phyloP scores from a whole-genome alignment of 1,140 invertebrate species.

The Cyrtorhinus lividipennis region DNA sequence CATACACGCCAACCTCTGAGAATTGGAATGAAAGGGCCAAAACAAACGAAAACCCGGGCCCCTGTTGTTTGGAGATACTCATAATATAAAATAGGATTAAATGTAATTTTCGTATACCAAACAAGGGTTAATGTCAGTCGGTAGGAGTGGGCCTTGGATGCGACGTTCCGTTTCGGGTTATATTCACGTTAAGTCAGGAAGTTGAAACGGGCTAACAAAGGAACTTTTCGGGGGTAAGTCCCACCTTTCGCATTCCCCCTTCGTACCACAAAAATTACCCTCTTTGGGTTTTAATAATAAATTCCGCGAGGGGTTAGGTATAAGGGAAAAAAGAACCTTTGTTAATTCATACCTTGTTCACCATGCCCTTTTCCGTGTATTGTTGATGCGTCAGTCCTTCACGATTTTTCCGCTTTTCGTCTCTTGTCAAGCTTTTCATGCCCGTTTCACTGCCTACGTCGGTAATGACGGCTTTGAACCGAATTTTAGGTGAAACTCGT shows the following conservation, averaged over 20 bases:
- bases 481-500: too few relatives aligned
- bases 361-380: not conserved
- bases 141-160: not conserved
- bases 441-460: too few relatives aligned
- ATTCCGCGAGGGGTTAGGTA: not conserved
- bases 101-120: not conserved
- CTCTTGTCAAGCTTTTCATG: too few relatives aligned
- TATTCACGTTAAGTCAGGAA: not conserved
- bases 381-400: not conserved
- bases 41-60: too few relatives aligned
- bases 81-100: not conserved
- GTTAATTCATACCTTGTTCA: not conserved
- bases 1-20: too few relatives aligned
- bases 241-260: not conserved
- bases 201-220: conserved; percentile 1
- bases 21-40: too few relatives aligned
- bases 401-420: too few relatives aligned
- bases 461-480: too few relatives aligned
- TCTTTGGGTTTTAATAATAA: not conserved
- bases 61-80: not conserved
- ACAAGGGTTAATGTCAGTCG: too few relatives aligned
- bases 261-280: conserved; percentile 1
- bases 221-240: not conserved
- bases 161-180: not conserved
- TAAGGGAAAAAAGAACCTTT: not conserved